Percentiles rank a stretch among this genome's conserved stretches.
These are phyloP conservation scores for Cepaea nemoralis DNA, from an alignment of 1,140 invertebrate genomes.

Conservation along the genomic window DNA sequence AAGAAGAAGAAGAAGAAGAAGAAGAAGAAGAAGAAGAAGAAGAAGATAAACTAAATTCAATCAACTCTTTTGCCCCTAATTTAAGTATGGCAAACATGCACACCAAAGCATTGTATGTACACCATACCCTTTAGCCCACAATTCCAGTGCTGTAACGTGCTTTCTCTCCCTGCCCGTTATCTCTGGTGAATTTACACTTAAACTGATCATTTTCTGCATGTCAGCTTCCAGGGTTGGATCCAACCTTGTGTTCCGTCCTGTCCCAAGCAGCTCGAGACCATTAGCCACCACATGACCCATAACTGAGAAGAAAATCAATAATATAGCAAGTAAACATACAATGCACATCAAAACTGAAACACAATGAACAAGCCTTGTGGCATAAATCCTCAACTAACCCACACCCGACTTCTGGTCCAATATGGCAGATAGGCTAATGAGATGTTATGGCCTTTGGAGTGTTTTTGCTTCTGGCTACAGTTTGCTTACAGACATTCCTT, in stretches of 20 bases:
- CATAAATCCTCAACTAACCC: too few species aligned
- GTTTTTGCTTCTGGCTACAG: too few species aligned
- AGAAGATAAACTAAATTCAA: neutral
- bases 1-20: neutral
- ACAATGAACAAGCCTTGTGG: too few species aligned
- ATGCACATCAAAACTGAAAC: neutral
- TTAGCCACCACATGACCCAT: slow-evolving; percentile 73
- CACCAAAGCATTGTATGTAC: too few species aligned
- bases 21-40: neutral
- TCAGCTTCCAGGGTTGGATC: slow-evolving; percentile 64
- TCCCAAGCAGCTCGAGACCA: slow-evolving; percentile 73
- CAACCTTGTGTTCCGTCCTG: slow-evolving; percentile 62
- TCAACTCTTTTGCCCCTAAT: neutral
- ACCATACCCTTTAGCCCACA: slow-evolving; percentile 73
- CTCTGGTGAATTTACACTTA: slow-evolving; percentile 52
- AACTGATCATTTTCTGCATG: slow-evolving; percentile 63
- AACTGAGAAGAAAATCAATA: slow-evolving; percentile 62
- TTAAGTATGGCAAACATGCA: too few species aligned
- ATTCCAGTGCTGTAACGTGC: slow-evolving; percentile 73
- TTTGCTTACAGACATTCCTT: too few species aligned
- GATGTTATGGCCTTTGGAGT: too few species aligned
- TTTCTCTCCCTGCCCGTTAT: slow-evolving; percentile 69
- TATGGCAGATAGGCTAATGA: too few species aligned
- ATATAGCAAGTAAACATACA: neutral
- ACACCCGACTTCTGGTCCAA: too few species aligned